A percentile compares a stretch with the other conserved stretches of the same genome.
phyloP scores from a whole-genome alignment of 2,797 vertebrate genomes.

The Intellagama lesueurii region DNA sequence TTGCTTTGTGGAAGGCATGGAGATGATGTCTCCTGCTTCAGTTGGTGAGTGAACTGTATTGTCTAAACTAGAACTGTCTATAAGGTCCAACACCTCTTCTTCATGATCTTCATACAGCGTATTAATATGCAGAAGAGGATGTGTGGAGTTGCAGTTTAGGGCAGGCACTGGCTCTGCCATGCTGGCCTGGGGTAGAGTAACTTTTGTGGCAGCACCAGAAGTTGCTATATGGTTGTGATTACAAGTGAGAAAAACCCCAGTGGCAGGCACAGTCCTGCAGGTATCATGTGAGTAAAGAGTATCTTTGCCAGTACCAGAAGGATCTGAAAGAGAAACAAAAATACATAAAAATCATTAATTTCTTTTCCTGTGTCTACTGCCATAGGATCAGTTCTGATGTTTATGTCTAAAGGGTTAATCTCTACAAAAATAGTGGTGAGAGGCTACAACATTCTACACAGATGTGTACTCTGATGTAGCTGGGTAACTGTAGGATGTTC shows the following conservation, averaged over 20 bases:
- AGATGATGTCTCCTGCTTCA: constrained; percentile 76
- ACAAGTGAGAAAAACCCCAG: constrained; percentile 76
- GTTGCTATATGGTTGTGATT: constrained; percentile 76
- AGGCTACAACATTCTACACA: background rate
- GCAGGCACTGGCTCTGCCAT: constrained; percentile 75
- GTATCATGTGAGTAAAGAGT: constrained; percentile 75
- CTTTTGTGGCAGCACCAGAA: constrained; percentile 55
- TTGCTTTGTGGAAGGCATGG: constrained; percentile 80
- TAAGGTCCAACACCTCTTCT: constrained; percentile 75
- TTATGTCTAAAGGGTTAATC: background rate
- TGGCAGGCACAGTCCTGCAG: constrained; percentile 71
- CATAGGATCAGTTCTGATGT: background rate
- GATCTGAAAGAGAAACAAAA: constrained; percentile 73
- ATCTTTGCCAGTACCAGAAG: constrained; percentile 77
- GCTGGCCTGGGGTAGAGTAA: constrained; percentile 68
- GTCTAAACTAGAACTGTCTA: constrained; percentile 68
- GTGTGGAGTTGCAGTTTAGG: constrained; percentile 80
- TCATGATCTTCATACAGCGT: constrained; percentile 81
- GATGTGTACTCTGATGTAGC: background rate
- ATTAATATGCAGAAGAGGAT: constrained; percentile 82
- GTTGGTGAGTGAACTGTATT: constrained; percentile 65
- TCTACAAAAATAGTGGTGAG: background rate
- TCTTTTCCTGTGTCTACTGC: background rate
- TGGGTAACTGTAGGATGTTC: background rate
- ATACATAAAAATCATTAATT: constrained; percentile 5